Evolutionary conservation across 2,797 vertebrate species (phyloP).

Genomic region (Sebastes jordani): DNA sequence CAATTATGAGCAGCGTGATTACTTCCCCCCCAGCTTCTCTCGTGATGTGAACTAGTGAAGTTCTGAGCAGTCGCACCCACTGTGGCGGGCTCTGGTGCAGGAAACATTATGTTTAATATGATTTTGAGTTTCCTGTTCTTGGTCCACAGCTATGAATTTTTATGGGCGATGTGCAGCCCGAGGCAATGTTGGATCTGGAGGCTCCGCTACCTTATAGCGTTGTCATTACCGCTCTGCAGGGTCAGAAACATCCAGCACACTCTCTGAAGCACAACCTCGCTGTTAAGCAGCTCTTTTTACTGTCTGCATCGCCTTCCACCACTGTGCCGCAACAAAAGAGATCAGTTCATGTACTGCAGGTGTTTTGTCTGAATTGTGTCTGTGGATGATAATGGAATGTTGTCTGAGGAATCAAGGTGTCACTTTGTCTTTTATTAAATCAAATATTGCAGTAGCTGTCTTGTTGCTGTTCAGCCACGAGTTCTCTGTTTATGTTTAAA

Average conservation of each 20-base stretch:
- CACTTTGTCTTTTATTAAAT: background rate
- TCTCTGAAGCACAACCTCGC: slow-evolving; percentile 37
- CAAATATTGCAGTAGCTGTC: slow-evolving; percentile 10
- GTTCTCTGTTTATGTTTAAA: slow-evolving; percentile 3
- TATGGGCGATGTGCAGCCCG: slow-evolving; percentile 55
- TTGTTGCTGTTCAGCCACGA: background rate
- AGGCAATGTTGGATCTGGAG: slow-evolving; percentile 46
- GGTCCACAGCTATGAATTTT: slow-evolving; percentile 75
- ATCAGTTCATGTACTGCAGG: background rate
- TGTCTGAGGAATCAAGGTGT: background rate
- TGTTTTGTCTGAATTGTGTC: background rate
- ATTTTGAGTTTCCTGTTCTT: slow-evolving; percentile 57
- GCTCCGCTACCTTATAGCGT: slow-evolving; percentile 50
- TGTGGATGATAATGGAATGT: background rate
- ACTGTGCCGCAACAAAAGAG: slow-evolving; percentile 5
- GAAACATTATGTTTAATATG: slow-evolving; percentile 66
- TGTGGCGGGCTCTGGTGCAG: slow-evolving; percentile 30
- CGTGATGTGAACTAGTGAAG: slow-evolving; percentile 26
- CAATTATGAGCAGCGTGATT: slow-evolving; percentile 53
- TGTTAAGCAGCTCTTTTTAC: slow-evolving; percentile 38
- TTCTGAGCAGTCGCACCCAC: slow-evolving; percentile 8
- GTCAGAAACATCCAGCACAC: slow-evolving; percentile 44
- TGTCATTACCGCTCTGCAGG: slow-evolving; percentile 64
- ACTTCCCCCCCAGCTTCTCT: slow-evolving; percentile 20
- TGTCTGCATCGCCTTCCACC: background rate